A percentile compares a stretch with the other conserved stretches of the same genome.
Evolutionary conservation across 2,797 vertebrate genomes (phyloP).

Genomic region (Eurystomus glaucurus): DNA sequence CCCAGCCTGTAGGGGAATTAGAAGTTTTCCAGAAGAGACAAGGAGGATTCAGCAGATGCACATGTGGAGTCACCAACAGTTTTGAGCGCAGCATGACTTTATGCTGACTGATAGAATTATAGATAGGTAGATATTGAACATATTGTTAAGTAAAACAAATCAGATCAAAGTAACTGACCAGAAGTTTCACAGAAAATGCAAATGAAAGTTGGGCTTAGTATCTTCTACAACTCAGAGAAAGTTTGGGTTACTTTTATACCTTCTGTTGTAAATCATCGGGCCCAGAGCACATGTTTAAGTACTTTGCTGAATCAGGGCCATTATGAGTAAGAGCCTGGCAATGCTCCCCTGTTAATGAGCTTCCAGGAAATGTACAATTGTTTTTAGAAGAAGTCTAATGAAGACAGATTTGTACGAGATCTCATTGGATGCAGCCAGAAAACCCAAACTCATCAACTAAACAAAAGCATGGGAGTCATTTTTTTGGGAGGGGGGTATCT

Average conservation of each 20-base stretch:
- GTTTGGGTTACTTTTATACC: not conserved
- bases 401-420: conserved; percentile 81
- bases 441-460: conserved; percentile 78
- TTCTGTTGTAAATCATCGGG: conserved; percentile 21
- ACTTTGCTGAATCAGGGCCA: conserved; percentile 64
- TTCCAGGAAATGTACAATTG: conserved; percentile 78
- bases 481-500: conserved; percentile 43
- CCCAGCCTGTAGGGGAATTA: not conserved
- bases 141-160: not conserved
- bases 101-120: not conserved
- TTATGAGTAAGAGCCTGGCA: conserved; percentile 76
- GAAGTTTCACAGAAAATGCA: not conserved
- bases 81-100: not conserved
- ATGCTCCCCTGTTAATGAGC: conserved; percentile 77
- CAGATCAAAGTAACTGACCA: not conserved
- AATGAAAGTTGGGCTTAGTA: not conserved
- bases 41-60: not conserved
- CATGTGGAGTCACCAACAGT: not conserved
- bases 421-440: conserved; percentile 80
- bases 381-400: conserved; percentile 80
- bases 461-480: conserved; percentile 65
- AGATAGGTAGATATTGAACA: not conserved
- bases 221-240: not conserved
- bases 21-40: not conserved
- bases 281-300: conserved; percentile 41